Base-by-base conservation (phyloP, 2,888 invertebrate species). In the Papilio protenor region DNA sequence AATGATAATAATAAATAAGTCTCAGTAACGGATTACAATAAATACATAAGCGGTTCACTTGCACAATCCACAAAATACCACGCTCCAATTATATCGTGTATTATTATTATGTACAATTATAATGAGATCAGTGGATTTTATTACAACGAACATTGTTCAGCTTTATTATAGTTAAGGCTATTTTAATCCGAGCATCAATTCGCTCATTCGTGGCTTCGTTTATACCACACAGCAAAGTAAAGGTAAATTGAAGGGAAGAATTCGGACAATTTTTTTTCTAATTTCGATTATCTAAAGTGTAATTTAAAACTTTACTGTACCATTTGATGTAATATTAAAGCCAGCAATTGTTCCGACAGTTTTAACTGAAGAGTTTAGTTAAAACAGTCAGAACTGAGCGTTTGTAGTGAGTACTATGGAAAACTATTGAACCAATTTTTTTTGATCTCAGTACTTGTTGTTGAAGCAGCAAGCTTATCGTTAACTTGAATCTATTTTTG, bases 61-160 rank as follows among this genome's bases (percentile, higher is more conserved):
- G 70, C 70, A 76, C 23, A 70, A 11, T 59, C 10, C 70, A 47
- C 76, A 59, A 18, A 76, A 70, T 70, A 70, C 47, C 57, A 27
- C 57, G 70, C 70, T n/a, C 57, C 49, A 76, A 70, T 70, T 47
- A 47, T 59, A 70, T 33, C 5, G 52, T 70, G 23, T 21, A 75
- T 70, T 70, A 59, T 59, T 59, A 59, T 76, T 70, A 70, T 12
- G 55, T 45, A 57, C 57, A 8, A 70, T 76, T 76, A 59, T 47
- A 70, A 45, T 23, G 40, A 23, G 70, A 76, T 70, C 75, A 70
- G 40, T n/a, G 27, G 21, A 55, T 69, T 69, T 75, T 69, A 75
- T 75, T 75, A 45, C 40, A 40, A 55, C 6, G 10, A n/a, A 49
- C 52, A 27, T 64, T 49, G 23, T 71, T 27, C 71, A 10, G 49